These are phyloP conservation scores for Varanus salvator DNA, from an alignment of 2,113 vertebrate species.

Conservation along the genomic window DNA sequence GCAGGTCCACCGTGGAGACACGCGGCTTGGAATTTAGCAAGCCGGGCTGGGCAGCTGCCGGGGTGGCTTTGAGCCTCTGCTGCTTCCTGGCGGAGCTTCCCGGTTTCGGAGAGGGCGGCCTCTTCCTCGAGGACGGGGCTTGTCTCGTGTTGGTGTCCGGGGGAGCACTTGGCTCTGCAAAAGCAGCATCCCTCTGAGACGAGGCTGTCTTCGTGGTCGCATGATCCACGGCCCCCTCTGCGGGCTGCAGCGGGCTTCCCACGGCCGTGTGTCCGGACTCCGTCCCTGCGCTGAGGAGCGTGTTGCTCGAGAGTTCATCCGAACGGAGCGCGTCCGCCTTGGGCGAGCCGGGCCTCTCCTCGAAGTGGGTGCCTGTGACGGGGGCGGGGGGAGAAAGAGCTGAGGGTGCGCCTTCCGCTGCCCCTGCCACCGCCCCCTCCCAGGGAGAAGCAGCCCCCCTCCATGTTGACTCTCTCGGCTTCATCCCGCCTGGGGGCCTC, in stretches of 20 bases:
- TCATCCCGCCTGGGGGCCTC: background rate
- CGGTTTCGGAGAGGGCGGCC: slow-evolving; percentile 68
- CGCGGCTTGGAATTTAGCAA: background rate
- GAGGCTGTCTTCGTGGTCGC: slow-evolving; percentile 8
- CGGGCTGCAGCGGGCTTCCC: background rate
- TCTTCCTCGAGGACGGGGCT: slow-evolving; percentile 50
- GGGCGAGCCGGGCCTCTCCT: slow-evolving; percentile 7
- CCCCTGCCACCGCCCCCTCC: background rate
- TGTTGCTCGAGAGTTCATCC: background rate
- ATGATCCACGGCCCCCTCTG: rapidly evolving
- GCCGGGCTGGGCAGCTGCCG: background rate
- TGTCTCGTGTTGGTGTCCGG: slow-evolving; percentile 49
- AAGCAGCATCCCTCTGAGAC: slow-evolving; percentile 35
- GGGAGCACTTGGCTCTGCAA: slow-evolving; percentile 36
- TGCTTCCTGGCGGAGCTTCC: slow-evolving; percentile 65
- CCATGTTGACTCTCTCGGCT: background rate
- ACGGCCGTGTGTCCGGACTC: background rate
- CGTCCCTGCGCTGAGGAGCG: rapidly evolving
- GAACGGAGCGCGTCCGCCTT: background rate
- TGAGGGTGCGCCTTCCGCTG: too few species aligned
- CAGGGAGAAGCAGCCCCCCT: background rate
- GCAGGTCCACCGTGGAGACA: slow-evolving; percentile 13
- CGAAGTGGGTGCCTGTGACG: slow-evolving; percentile 51
- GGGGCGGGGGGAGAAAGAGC: slow-evolving; percentile 18
- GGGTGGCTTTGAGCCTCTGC: slow-evolving; percentile 63